These are phyloP conservation scores for Aramus guarauna DNA, from an alignment of 2,113 vertebrate species.

Conservation along the genomic window DNA sequence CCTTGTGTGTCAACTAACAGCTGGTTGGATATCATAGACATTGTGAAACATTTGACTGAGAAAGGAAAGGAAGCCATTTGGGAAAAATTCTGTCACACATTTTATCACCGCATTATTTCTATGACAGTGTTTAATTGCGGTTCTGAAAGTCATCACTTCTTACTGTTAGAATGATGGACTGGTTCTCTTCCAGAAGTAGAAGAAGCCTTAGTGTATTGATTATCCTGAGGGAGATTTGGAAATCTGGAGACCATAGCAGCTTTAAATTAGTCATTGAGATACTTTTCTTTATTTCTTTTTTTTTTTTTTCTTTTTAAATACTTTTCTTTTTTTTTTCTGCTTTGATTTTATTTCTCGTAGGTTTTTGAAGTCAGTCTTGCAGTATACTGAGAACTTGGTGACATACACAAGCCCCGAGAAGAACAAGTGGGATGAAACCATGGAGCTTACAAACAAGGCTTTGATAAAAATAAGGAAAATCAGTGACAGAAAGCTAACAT, in stretches of 20 bases:
- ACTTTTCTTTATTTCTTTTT: background rate
- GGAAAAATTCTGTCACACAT: background rate
- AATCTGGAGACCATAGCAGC: background rate
- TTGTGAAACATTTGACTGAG: background rate
- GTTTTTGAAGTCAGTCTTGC: slow-evolving; percentile 72
- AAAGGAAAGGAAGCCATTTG: background rate
- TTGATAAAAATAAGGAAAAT: slow-evolving; percentile 65
- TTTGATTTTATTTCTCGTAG: slow-evolving; percentile 17
- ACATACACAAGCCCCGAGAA: slow-evolving; percentile 63
- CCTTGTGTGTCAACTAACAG: background rate
- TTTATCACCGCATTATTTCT: background rate
- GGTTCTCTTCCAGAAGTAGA: background rate
- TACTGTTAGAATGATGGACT: background rate
- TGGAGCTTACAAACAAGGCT: slow-evolving; percentile 36
- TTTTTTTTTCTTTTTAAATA: background rate
- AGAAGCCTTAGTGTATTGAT: background rate
- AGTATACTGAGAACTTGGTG: slow-evolving; percentile 75
- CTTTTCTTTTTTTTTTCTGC: background rate
- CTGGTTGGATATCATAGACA: background rate
- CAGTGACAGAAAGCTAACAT: slow-evolving; percentile 42
- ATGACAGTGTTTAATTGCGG: background rate
- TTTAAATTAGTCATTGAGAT: background rate
- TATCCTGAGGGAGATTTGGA: background rate
- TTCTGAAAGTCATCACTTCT: background rate
- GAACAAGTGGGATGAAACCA: slow-evolving; percentile 74